Evolutionary conservation across 2,888 invertebrate species (phyloP).

Genomic region (Autographa gamma): DNA sequence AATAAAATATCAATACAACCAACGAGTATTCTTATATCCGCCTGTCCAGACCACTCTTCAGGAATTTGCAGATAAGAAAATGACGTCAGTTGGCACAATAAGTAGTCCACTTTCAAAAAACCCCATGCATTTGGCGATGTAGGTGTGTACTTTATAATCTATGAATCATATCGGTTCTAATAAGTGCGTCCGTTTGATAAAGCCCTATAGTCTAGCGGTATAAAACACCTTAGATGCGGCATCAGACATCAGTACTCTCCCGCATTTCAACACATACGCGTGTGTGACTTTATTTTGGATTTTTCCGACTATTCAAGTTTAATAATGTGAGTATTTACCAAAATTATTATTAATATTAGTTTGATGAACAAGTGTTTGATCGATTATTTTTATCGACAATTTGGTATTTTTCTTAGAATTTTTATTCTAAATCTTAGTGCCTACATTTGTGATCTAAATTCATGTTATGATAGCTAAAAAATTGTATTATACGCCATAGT

Average conservation of each 20-base stretch:
- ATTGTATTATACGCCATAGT: no score
- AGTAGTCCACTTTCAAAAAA: neutral
- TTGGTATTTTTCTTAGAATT: no score
- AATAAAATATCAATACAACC: no score
- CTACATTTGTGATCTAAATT: no score
- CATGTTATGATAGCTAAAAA: no score
- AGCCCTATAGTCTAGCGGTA: conserved; percentile 39
- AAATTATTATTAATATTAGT: no score
- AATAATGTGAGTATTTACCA: conserved; percentile 40
- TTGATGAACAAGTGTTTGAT: no score
- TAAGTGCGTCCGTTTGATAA: conserved; percentile 38
- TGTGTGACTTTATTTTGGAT: conserved; percentile 24
- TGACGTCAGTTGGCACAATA: neutral
- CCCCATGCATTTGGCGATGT: conserved; percentile 17
- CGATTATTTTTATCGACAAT: no score
- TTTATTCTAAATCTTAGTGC: no score
- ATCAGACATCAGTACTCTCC: conserved; percentile 34
- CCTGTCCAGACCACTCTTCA: no score
- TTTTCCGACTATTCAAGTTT: conserved; percentile 7
- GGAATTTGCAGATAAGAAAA: neutral
- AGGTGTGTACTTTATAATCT: conserved; percentile 21
- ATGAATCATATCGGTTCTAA: conserved; percentile 47
- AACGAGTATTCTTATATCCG: no score
- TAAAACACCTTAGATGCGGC: conserved; percentile 43
- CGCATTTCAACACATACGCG: conserved; percentile 21